Conservation (phyloP, 1,140 invertebrate genomes). For the Helicoverpa armigera region DNA sequence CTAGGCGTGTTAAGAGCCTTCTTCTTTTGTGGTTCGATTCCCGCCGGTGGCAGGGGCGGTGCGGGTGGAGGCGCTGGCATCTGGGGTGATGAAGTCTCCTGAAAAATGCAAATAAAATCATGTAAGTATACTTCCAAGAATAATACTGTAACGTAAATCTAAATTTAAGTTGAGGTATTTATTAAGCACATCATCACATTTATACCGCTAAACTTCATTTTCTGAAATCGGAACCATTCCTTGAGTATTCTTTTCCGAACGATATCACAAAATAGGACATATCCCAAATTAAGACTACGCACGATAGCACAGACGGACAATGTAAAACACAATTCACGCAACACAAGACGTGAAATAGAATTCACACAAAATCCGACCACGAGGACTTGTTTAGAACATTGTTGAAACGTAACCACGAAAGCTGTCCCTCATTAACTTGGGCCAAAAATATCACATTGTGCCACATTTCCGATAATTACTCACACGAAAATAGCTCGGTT, state of each 20-base stretch:
- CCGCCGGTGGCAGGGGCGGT: constrained; percentile 78
- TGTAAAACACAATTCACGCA: too few species aligned
- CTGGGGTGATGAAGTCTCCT: constrained; percentile 84
- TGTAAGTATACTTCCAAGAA: background rate
- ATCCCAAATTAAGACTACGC: too few species aligned
- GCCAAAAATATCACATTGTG: constrained; percentile 14
- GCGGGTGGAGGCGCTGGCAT: constrained; percentile 84
- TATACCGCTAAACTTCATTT: too few species aligned
- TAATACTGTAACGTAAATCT: too few species aligned
- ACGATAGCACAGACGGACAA: background rate
- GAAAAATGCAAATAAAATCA: constrained; percentile 53
- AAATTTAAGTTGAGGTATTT: too few species aligned
- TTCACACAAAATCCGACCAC: background rate
- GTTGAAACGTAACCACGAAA: constrained; percentile 12
- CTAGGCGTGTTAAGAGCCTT: constrained; percentile 91
- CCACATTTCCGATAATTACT: constrained; percentile 14
- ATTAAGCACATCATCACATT: too few species aligned
- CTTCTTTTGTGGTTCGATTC: constrained; percentile 87
- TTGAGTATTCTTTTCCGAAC: too few species aligned
- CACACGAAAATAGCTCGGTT: constrained; percentile 17
- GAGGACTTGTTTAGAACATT: background rate
- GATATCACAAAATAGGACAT: too few species aligned
- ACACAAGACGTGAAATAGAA: background rate
- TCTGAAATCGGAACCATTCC: too few species aligned
- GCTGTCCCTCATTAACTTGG: background rate